A percentile compares a stretch with the other conserved stretches of the same genome.
phyloP scores from a whole-genome alignment of 2,888 invertebrate species.

The Liopterus haemorrhoidalis region DNA sequence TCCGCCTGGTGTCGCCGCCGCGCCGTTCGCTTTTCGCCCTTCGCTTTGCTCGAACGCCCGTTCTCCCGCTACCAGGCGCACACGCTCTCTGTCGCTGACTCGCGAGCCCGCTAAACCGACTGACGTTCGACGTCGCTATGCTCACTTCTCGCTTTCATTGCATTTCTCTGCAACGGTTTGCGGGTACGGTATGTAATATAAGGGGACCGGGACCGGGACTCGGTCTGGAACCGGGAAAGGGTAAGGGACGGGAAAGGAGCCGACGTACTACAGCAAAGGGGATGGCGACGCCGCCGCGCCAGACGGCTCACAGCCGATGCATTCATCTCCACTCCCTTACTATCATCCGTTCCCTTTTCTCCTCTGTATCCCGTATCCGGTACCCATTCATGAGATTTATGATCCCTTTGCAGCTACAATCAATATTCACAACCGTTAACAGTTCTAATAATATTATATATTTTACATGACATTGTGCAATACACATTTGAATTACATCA shows the following conservation, averaged over 20 bases:
- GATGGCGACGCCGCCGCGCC: not conserved
- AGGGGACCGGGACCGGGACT: too few species aligned
- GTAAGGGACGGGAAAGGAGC: too few species aligned
- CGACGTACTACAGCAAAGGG: constrained; percentile 1
- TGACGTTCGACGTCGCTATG: constrained; percentile 26
- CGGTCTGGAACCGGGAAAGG: too few species aligned
- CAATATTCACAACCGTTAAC: constrained; percentile 5
- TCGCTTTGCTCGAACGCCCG: constrained; percentile 26
- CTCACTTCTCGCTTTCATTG: constrained; percentile 26
- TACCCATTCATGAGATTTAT: constrained; percentile 6
- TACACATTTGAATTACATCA: constrained; percentile 3
- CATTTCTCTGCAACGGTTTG: constrained; percentile 21
- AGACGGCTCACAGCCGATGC: not conserved
- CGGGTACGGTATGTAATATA: too few species aligned
- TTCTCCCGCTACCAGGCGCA: constrained; percentile 19
- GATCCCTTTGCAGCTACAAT: constrained; percentile 1
- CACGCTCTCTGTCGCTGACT: constrained; percentile 8
- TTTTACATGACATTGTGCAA: constrained; percentile 8
- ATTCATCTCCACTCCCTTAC: not conserved
- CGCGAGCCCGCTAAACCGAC: constrained; percentile 22
- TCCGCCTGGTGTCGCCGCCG: not conserved
- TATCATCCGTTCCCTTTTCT: not conserved
- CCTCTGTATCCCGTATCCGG: not conserved
- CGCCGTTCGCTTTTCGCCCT: not conserved
- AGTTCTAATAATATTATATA: constrained; percentile 1